phyloP scores from a whole-genome alignment of 1,140 invertebrate species.

The Drosophila eugracilis region DNA sequence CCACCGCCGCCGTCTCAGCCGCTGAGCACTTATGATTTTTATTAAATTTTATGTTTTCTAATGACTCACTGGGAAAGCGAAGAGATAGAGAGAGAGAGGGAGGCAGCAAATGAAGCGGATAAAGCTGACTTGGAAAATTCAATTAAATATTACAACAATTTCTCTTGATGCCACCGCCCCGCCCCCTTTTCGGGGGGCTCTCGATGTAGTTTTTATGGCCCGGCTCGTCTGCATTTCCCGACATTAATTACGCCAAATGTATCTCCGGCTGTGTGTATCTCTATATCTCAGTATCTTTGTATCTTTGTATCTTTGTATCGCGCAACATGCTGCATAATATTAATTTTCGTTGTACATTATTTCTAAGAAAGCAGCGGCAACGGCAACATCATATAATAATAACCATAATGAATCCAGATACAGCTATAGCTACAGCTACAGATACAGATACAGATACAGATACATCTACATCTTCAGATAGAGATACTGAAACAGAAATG shows the following conservation, averaged over 20 bases:
- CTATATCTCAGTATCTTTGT: conserved; percentile 35
- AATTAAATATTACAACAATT: conserved; percentile 83
- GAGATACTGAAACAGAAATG: conserved; percentile 58
- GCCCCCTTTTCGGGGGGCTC: conserved; percentile 28
- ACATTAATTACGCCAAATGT: conserved; percentile 81
- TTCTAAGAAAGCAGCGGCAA: conserved; percentile 69
- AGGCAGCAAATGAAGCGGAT: conserved; percentile 56
- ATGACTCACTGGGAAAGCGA: conserved; percentile 54
- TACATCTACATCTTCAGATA: conserved; percentile 29
- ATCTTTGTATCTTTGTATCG: conserved; percentile 68
- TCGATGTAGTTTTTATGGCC: conserved; percentile 61
- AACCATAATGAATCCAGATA: conserved; percentile 72
- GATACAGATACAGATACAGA: conserved; percentile 25
- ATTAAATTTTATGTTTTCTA: conserved; percentile 77
- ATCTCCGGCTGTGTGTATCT: conserved; percentile 31
- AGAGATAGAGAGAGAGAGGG: neutral
- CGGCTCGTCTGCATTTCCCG: conserved; percentile 63
- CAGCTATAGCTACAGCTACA: too few species aligned
- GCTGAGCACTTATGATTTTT: conserved; percentile 72
- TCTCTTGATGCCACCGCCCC: conserved; percentile 29
- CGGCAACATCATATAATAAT: conserved; percentile 69
- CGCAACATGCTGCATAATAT: conserved; percentile 81
- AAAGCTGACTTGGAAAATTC: conserved; percentile 66
- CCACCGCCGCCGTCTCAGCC: conserved; percentile 18
- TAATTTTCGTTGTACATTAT: conserved; percentile 77